Percentiles rank a stretch among this genome's conserved stretches.
Evolutionary conservation across 2,888 invertebrate genomes (phyloP).

Genomic region (Ashinkailepas kermadecensis): DNA sequence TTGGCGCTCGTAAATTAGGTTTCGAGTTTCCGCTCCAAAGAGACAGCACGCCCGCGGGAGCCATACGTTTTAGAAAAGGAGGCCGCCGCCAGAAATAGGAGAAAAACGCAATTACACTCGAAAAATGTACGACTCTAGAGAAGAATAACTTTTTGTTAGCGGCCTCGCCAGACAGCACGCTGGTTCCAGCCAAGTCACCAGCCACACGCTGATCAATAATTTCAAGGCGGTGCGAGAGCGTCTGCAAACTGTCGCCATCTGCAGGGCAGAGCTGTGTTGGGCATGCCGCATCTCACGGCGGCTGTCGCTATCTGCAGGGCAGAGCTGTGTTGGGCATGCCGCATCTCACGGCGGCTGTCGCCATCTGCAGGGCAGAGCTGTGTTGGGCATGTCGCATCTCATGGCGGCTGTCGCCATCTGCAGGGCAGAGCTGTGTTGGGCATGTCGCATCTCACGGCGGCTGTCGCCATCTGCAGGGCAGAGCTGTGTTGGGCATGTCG

Average conservation of each 20-base stretch:
- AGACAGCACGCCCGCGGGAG: conserved; percentile 2
- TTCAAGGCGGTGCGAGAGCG: not conserved
- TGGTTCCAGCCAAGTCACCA: not conserved
- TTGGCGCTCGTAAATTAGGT: conserved; percentile 9
- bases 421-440: too few species aligned
- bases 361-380: too few species aligned
- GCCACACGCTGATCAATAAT: not conserved
- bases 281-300: too few species aligned
- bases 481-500: too few species aligned
- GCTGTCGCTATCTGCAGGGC: too few species aligned
- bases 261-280: too few species aligned
- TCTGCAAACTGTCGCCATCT: not conserved
- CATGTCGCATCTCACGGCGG: too few species aligned
- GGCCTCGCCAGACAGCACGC: not conserved
- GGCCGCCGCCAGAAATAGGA: conserved; percentile 21
- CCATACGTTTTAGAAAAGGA: conserved; percentile 20
- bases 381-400: too few species aligned
- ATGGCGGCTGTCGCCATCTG: too few species aligned
- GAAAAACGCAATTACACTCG: conserved; percentile 22
- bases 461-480: too few species aligned
- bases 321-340: too few species aligned
- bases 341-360: too few species aligned
- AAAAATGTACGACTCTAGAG: conserved; percentile 14
- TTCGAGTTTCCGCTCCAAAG: conserved; percentile 18
- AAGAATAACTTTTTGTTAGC: conserved; percentile 15